These are phyloP conservation scores for Epinephelus lanceolatus DNA, from an alignment of 2,113 vertebrate species.

Conservation along the genomic window DNA sequence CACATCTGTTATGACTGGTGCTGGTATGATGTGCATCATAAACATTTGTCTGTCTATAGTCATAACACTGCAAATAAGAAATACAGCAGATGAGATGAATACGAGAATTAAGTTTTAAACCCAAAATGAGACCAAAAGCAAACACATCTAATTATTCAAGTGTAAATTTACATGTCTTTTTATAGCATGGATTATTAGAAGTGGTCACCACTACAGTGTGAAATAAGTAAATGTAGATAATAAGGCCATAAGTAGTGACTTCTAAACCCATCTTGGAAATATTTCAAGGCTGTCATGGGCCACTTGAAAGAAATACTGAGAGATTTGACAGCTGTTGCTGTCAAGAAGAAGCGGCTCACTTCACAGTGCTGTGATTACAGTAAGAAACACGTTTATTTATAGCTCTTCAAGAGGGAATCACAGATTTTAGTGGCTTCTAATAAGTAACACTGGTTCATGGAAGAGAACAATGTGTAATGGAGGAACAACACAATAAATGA, in stretches of 20 bases:
- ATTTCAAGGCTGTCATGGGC: not conserved
- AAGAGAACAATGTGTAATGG: not conserved
- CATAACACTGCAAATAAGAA: not conserved
- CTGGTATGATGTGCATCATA: not conserved
- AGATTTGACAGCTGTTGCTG: constrained; percentile 17
- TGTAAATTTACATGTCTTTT: not conserved
- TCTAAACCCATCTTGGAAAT: not conserved
- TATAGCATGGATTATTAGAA: not conserved
- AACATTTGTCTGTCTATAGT: constrained; percentile 15
- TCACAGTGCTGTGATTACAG: not conserved
- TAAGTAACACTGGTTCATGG: not conserved
- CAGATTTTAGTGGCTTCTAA: not conserved
- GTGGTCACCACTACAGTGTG: not conserved
- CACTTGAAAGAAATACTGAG: constrained; percentile 12
- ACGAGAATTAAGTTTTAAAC: not conserved
- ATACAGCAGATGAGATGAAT: constrained; percentile 3
- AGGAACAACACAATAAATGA: not conserved
- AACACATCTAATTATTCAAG: not conserved
- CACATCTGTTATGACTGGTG: constrained; percentile 22
- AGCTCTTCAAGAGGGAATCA: not conserved
- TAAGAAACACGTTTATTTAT: constrained; percentile 9
- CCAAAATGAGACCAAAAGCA: not conserved
- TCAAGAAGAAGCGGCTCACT: not conserved
- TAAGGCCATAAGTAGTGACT: not conserved
- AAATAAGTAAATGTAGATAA: not conserved